Percentiles rank a stretch among this genome's conserved stretches.
phyloP scores from a whole-genome alignment of 2,888 invertebrate genomes.

The Cataglyphis cursor region DNA sequence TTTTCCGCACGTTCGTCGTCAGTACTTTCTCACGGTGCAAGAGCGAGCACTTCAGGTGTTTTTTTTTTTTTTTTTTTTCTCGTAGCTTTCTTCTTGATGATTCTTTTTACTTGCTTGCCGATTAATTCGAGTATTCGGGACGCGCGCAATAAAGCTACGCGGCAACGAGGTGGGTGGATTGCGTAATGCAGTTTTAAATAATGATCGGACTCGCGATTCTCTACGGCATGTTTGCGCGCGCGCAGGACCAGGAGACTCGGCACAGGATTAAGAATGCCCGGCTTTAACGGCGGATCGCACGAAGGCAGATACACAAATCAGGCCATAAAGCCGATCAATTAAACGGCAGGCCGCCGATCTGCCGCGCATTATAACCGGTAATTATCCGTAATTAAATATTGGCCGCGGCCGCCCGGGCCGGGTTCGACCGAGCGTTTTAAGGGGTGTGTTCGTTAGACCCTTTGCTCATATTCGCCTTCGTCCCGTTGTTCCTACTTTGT shows the following conservation, averaged over 20 bases:
- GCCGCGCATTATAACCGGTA: constrained; percentile 84
- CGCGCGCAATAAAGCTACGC: constrained; percentile 68
- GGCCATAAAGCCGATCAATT: constrained; percentile 83
- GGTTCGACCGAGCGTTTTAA: constrained; percentile 67
- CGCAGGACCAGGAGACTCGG: constrained; percentile 8
- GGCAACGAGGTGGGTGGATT: constrained; percentile 79
- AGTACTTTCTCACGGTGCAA: constrained; percentile 51
- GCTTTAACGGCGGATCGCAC: constrained; percentile 73
- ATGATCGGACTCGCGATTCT: constrained; percentile 67
- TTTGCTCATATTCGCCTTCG: constrained; percentile 54
- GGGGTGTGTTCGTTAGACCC: constrained; percentile 76
- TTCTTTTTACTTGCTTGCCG: constrained; percentile 32
- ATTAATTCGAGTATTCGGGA: constrained; percentile 58
- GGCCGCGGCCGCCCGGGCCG: constrained; percentile 72
- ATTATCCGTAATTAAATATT: constrained; percentile 85
- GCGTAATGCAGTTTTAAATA: constrained; percentile 78
- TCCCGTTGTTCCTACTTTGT: constrained; percentile 23
- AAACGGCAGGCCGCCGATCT: constrained; percentile 84
- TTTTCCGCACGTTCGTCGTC: constrained; percentile 49
- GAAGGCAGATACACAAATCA: constrained; percentile 84
- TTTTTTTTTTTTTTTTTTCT: constrained; percentile 60
- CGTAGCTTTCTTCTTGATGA: not conserved
- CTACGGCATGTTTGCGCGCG: constrained; percentile 58
- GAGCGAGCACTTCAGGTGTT: constrained; percentile 55
- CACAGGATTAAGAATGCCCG: constrained; percentile 74